Evolutionary conservation across 1,140 invertebrate genomes (phyloP).

Genomic region (Caenorhabditis remanei): DNA sequence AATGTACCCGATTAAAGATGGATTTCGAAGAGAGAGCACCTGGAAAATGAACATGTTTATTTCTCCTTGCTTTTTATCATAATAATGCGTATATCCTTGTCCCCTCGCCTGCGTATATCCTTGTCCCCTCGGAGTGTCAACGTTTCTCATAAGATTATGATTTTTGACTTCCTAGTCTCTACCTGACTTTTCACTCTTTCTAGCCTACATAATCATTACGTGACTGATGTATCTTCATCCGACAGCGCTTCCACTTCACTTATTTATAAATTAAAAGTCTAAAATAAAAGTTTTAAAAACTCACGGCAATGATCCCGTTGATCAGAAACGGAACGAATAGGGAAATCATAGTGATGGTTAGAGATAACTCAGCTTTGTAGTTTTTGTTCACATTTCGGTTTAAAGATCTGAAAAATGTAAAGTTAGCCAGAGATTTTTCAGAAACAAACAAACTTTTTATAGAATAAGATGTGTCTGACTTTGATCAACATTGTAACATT

Average conservation of each 20-base stretch:
- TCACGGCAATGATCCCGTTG: neutral
- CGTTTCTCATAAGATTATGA: neutral
- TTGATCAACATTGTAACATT: neutral
- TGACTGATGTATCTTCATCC: neutral
- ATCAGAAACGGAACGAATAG: neutral
- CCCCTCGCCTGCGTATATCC: no score
- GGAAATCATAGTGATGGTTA: neutral
- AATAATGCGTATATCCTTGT: neutral
- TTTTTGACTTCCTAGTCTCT: neutral
- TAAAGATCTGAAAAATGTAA: neutral
- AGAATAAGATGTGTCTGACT: neutral
- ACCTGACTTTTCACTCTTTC: neutral
- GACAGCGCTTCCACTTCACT: neutral
- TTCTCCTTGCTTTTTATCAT: neutral
- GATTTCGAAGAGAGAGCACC: neutral
- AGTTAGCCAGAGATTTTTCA: neutral
- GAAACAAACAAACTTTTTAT: neutral
- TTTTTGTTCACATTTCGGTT: neutral
- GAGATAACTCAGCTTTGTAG: neutral
- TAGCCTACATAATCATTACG: neutral
- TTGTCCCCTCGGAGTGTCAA: no score
- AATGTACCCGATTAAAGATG: constrained; percentile 7
- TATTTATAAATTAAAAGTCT: neutral
- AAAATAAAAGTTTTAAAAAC: neutral
- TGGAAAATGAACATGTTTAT: neutral